phyloP scores from a whole-genome alignment of 2,113 vertebrate species.

The Hymenochirus boettgeri region DNA sequence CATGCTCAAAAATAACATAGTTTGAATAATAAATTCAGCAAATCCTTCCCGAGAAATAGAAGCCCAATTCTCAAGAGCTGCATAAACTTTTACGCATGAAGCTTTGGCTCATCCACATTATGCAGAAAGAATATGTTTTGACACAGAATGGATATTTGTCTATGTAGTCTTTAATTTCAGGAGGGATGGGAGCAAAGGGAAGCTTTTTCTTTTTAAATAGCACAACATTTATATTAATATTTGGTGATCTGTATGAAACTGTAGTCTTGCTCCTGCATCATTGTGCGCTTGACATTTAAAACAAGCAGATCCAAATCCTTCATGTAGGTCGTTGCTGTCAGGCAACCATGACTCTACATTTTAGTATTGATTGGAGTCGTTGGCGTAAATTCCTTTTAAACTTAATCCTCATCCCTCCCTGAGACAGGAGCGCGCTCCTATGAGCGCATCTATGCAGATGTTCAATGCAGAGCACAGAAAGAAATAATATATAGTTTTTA shows the following conservation, averaged over 20 bases:
- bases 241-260: constrained; percentile 62
- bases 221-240: constrained; percentile 57
- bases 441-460: constrained; percentile 41
- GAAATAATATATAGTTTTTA: constrained; percentile 5
- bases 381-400: constrained; percentile 66
- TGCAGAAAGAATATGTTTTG: constrained; percentile 58
- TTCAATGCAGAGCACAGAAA: constrained; percentile 11
- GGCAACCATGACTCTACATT: constrained; percentile 74
- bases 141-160: constrained; percentile 52
- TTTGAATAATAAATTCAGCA: constrained; percentile 78
- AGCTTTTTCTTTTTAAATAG: constrained; percentile 50
- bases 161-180: constrained; percentile 51
- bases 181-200: constrained; percentile 19
- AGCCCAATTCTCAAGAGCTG: constrained; percentile 70
- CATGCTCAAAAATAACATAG: constrained; percentile 74
- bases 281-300: constrained; percentile 69
- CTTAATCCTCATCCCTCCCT: constrained; percentile 44
- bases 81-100: constrained; percentile 71
- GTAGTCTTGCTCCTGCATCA: constrained; percentile 55
- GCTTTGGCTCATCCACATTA: constrained; percentile 68
- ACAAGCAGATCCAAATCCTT: constrained; percentile 55
- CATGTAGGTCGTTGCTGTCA: constrained; percentile 69
- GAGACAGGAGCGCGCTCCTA: constrained; percentile 10
- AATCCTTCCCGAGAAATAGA: constrained; percentile 68
- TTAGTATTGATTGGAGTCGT: constrained; percentile 72